These are phyloP conservation scores for Lordiphosa stackelbergi DNA, from an alignment of 1,140 invertebrate genomes.

Conservation along the genomic window DNA sequence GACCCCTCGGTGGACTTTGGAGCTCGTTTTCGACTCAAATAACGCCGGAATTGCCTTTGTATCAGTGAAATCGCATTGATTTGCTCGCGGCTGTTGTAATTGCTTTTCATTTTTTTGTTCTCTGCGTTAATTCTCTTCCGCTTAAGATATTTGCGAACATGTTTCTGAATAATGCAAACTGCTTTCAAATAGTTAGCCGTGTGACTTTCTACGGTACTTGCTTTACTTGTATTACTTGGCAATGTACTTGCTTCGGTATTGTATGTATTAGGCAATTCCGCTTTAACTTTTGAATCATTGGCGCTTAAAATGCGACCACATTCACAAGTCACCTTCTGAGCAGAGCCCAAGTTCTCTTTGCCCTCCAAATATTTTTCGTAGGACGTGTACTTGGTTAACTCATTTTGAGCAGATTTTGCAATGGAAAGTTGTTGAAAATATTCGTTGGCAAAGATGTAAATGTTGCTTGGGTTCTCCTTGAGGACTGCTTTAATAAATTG, in stretches of 20 bases:
- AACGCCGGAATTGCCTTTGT: conserved; percentile 44
- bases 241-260: background rate
- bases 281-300: background rate
- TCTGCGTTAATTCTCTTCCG: conserved; percentile 5
- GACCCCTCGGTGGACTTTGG: conserved; percentile 1
- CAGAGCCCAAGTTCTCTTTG: conserved; percentile 14
- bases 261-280: background rate
- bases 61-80: conserved; percentile 48
- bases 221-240: background rate
- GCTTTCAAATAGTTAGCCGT: conserved; percentile 29
- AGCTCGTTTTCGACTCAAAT: conserved; percentile 30
- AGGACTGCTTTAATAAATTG: conserved; percentile 79
- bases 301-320: conserved; percentile 41
- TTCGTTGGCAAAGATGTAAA: conserved; percentile 78
- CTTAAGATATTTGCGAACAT: conserved; percentile 46
- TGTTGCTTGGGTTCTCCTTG: conserved; percentile 77
- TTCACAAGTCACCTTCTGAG: conserved; percentile 37
- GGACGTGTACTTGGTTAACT: conserved; percentile 32
- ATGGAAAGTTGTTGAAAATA: conserved; percentile 78
- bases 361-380: conserved; percentile 56
- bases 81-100: conserved; percentile 32
- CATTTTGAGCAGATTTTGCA: conserved; percentile 53
- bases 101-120: conserved; percentile 6
- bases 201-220: background rate
- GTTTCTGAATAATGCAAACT: conserved; percentile 48